phyloP scores from a whole-genome alignment of 2,888 invertebrate genomes.

The Notodonta ziczac region DNA sequence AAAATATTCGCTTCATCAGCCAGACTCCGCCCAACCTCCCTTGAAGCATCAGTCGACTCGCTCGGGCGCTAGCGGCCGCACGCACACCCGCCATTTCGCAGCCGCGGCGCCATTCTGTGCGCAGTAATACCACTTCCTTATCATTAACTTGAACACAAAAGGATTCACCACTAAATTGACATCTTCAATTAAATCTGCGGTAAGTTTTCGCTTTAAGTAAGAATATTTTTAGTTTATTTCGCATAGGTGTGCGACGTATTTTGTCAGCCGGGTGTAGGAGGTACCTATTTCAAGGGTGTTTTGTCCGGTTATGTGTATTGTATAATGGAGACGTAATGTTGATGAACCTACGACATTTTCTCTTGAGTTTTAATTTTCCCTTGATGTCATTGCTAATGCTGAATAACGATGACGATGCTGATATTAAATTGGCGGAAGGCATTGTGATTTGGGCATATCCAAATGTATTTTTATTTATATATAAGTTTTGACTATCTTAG shows the following conservation, averaged over 20 bases:
- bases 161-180: background rate
- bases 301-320: slow-evolving; percentile 30
- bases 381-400: slow-evolving; percentile 13
- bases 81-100: slow-evolving; percentile 54
- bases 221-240: no score
- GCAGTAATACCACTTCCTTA: slow-evolving; percentile 50
- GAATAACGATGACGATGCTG: slow-evolving; percentile 15
- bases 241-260: background rate
- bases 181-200: background rate
- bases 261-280: slow-evolving; percentile 16
- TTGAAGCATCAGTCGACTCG: slow-evolving; percentile 70
- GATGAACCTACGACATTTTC: background rate
- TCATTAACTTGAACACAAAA: slow-evolving; percentile 22
- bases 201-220: background rate
- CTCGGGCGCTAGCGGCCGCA: slow-evolving; percentile 59
- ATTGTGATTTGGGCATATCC: background rate
- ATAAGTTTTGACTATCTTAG: no score
- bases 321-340: slow-evolving; percentile 7
- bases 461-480: no score
- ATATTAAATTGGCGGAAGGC: background rate
- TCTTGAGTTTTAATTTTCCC: background rate
- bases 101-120: slow-evolving; percentile 63
- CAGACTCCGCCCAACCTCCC: slow-evolving; percentile 61
- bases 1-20: slow-evolving; percentile 41
- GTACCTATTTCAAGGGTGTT: slow-evolving; percentile 39